A percentile compares a stretch with the other conserved stretches of the same genome.
Conservation (phyloP, 2,113 vertebrate genomes). For the Microcebus jonahi region DNA sequence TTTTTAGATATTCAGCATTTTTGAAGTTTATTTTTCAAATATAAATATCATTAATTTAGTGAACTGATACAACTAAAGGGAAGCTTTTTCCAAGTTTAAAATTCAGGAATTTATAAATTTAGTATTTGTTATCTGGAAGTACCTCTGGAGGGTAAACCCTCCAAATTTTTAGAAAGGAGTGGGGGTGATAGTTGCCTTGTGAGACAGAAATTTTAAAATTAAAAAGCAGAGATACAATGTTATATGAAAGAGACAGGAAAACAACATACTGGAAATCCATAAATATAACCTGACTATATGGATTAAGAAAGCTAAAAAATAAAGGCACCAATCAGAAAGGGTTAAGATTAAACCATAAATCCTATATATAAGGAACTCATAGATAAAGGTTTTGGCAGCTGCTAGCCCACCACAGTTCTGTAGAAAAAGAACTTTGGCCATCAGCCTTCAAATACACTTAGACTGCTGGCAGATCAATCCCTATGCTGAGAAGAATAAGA, state of each 20-base stretch:
- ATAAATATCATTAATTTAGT: neutral
- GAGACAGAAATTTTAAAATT: neutral
- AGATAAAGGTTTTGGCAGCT: neutral
- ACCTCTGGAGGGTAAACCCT: neutral
- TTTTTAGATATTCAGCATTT: neutral
- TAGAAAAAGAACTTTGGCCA: neutral
- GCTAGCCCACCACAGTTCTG: neutral
- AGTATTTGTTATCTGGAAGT: neutral
- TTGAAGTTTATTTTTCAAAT: neutral
- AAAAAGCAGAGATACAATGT: neutral
- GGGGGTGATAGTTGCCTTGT: neutral
- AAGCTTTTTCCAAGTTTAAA: neutral
- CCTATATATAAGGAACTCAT: neutral
- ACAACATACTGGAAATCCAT: neutral
- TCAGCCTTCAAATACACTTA: neutral
- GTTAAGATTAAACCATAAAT: neutral
- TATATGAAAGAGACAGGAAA: neutral
- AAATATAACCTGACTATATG: neutral
- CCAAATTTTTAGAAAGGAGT: neutral
- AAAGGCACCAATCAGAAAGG: neutral
- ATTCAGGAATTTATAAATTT: neutral
- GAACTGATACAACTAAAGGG: neutral
- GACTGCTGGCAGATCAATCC: neutral
- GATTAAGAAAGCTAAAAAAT: neutral
- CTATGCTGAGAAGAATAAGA: neutral